Evolutionary conservation across 2,888 invertebrate species (phyloP).

Genomic region (Digitonthophagus gazella): DNA sequence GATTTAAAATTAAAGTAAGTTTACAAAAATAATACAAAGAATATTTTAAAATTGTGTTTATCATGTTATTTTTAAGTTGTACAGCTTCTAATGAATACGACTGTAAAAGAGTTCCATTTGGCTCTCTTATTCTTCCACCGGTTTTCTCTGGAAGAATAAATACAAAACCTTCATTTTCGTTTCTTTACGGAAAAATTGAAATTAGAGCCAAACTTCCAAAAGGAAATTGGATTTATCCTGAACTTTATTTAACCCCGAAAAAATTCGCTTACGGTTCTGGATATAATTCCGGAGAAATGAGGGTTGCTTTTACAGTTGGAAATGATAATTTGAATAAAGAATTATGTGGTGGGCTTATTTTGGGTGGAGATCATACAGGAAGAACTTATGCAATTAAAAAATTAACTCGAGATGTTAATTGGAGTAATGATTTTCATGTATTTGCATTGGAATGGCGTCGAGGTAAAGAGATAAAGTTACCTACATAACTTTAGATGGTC

Average conservation of each 20-base stretch:
- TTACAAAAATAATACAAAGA: not conserved
- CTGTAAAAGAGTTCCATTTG: constrained; percentile 54
- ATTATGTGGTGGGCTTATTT: constrained; percentile 43
- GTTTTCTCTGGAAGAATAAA: constrained; percentile 63
- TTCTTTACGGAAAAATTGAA: constrained; percentile 68
- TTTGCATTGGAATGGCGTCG: constrained; percentile 60
- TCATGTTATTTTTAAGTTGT: constrained; percentile 48
- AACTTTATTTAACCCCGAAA: constrained; percentile 59
- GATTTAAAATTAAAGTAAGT: constrained; percentile 24
- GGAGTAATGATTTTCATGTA: constrained; percentile 58
- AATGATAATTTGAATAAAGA: constrained; percentile 51
- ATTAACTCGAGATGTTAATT: constrained; percentile 34
- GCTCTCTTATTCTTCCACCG: constrained; percentile 65
- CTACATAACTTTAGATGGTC: not conserved
- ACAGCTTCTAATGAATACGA: constrained; percentile 45
- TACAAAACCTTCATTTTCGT: constrained; percentile 62
- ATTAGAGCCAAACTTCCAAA: constrained; percentile 69
- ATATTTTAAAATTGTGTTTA: not conserved
- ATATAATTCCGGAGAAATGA: constrained; percentile 68
- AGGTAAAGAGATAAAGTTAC: constrained; percentile 42
- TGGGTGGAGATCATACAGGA: constrained; percentile 39
- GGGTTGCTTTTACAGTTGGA: constrained; percentile 68
- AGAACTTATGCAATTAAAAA: constrained; percentile 41
- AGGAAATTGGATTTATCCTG: constrained; percentile 76
- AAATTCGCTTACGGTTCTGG: constrained; percentile 61